Evolutionary conservation across 1,140 invertebrate species (phyloP).

Genomic region (Bombus turneri): DNA sequence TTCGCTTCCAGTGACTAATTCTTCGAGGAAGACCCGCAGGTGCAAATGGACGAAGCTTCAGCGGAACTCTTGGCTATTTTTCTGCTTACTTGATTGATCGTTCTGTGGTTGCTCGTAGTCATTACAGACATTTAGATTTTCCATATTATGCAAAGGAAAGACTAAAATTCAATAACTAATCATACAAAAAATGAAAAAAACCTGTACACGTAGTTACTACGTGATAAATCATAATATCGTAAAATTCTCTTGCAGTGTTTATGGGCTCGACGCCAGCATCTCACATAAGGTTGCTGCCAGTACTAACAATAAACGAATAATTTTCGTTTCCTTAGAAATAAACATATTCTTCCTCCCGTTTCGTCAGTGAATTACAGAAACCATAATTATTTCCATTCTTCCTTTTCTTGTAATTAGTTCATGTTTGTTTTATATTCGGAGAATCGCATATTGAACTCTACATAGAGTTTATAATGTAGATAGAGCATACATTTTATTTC

Average conservation of each 20-base stretch:
- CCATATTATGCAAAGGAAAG: neutral
- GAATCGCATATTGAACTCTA: neutral
- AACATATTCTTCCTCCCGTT: neutral
- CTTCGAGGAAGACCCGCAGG: slow-evolving; percentile 36
- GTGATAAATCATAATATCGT: neutral
- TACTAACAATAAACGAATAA: slow-evolving; percentile 40
- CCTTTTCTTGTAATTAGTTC: neutral
- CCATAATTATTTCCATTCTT: neutral
- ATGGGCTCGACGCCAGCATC: slow-evolving; percentile 3
- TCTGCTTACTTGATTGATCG: slow-evolving; percentile 16
- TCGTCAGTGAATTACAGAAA: neutral
- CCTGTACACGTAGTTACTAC: neutral
- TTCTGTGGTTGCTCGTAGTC: neutral
- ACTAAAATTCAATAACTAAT: neutral
- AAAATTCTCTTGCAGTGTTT: slow-evolving; percentile 4
- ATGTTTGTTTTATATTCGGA: neutral
- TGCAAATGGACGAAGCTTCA: slow-evolving; percentile 27
- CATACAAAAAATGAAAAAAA: neutral
- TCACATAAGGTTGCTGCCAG: neutral
- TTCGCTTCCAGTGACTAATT: slow-evolving; percentile 46
- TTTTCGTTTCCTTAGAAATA: slow-evolving; percentile 15
- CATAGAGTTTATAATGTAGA: neutral
- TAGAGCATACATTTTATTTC: neutral
- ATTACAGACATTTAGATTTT: neutral
- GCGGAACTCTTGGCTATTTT: slow-evolving; percentile 4